Conservation (phyloP, 2,888 invertebrate species). For the Anagyrus pseudococci region DNA sequence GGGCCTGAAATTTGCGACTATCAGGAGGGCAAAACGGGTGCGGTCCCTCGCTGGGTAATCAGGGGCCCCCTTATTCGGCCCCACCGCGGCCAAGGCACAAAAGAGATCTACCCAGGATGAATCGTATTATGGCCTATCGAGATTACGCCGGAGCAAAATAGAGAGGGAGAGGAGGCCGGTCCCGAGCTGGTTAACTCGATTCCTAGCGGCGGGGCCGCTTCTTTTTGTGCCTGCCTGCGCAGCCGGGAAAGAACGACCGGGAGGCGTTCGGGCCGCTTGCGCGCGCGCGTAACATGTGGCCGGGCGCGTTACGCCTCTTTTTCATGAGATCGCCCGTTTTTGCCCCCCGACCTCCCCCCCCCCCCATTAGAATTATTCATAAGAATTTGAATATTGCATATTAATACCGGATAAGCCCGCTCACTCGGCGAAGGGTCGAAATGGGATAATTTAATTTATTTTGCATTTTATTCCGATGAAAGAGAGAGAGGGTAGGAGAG, state of each 20-base stretch:
- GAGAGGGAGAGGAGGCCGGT: slow-evolving; percentile 53
- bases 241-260: slow-evolving; percentile 11
- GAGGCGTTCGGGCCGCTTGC: not conserved
- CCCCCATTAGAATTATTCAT: slow-evolving; percentile 5
- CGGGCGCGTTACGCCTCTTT: not conserved
- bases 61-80: no score
- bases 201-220: slow-evolving; percentile 42
- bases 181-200: slow-evolving; percentile 50
- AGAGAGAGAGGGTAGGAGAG: no score
- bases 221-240: no score
- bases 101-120: slow-evolving; percentile 19
- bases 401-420: not conserved
- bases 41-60: no score
- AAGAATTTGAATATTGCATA: slow-evolving; percentile 10
- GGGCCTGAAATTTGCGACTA: slow-evolving; percentile 14
- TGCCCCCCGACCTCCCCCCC: not conserved
- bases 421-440: not conserved
- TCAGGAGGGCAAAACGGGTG: slow-evolving; percentile 13
- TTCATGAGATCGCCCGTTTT: not conserved
- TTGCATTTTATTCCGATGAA: not conserved
- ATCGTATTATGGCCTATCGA: slow-evolving; percentile 13
- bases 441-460: not conserved
- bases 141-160: slow-evolving; percentile 44
- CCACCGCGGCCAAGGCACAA: not conserved
- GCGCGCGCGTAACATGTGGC: not conserved